phyloP scores from a whole-genome alignment of 30 jellyfish, hydroid and myxozoan species.

The Aurelia sp. region DNA sequence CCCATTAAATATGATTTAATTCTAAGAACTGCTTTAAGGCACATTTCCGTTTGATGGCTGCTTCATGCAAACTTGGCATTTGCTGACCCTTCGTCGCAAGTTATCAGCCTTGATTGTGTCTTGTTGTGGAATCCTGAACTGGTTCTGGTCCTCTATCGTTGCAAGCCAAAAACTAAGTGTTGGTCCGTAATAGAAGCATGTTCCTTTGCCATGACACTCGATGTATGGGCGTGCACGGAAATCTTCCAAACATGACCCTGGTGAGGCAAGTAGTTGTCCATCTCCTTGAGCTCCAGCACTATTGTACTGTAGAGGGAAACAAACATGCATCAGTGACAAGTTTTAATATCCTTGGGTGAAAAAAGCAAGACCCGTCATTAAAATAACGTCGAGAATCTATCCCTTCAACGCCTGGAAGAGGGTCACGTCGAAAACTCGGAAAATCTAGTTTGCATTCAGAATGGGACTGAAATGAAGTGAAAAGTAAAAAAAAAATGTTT shows the following conservation, averaged over 20 bases:
- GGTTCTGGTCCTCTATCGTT: slow-evolving; percentile 77
- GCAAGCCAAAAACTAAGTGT: slow-evolving; percentile 94
- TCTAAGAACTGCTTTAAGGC: background rate
- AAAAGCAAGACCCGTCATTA: no score
- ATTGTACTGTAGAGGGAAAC: slow-evolving; percentile 72
- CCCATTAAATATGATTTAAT: background rate
- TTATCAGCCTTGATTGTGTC: slow-evolving; percentile 77
- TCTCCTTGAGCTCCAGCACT: slow-evolving; percentile 98
- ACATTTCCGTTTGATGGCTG: slow-evolving; percentile 13
- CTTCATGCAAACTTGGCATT: slow-evolving; percentile 93
- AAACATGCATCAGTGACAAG: background rate
- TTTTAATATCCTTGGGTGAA: no score
- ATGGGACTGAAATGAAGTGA: no score
- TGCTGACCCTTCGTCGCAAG: slow-evolving; percentile 80
- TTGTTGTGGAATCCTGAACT: slow-evolving; percentile 73
- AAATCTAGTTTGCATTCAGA: no score
- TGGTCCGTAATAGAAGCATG: slow-evolving; percentile 90
- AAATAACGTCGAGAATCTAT: background rate
- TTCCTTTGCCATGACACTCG: slow-evolving; percentile 99
- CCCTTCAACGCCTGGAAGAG: no score
- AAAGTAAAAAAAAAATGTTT: no score
- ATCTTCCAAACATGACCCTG: slow-evolving; percentile 96
- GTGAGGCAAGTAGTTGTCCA: slow-evolving; percentile 93
- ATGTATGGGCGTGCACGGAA: slow-evolving; percentile 96
- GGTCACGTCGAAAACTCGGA: no score